Evolutionary conservation across 2,888 invertebrate species (phyloP), one percentile per base, ranked within the genome.

Genomic region (Nebria salina): DNA sequence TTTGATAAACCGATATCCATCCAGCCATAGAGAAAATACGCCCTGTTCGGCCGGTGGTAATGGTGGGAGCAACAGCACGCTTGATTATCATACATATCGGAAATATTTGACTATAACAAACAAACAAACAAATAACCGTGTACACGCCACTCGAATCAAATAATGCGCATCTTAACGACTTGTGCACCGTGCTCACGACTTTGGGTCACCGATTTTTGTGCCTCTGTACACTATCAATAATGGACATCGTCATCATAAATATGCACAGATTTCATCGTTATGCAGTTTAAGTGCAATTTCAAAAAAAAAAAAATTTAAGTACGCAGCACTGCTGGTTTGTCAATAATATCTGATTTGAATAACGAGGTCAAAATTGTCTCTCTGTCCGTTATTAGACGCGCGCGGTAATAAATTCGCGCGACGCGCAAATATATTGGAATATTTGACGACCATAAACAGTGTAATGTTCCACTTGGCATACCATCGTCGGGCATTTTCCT

Each of bases 321-420:
- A 20, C 20, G 20, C 20, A 20, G 20, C 34, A 34, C 4, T 4
- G 34, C 34, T 34, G 2, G 34, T 80, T 70, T 75, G 80, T 80
- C 80, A 80, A 80, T 80, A 80, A 80, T 80, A 80, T 80, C 80
- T 75, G 80, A 80, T 80, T 80, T 80, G 74, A 80, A 80, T 80
- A 80, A 75, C 68, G 75, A 75, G 80, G 80, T 80, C 80, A 80
- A 75, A 70, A 9, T 25, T 9, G 79, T 20, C 20, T 34, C 34
- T 34, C 34, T 34, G 34, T 34, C 34, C 34, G 5, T 34, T 34
- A 34, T 34, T 34, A 34, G 34, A 34, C 34, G 75, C 65, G 70
- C 70, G 75, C 68, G 72, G 75, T 70, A 66, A 80, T 80, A 80
- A 75, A 80, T 80, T 80, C 75, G 64, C 75, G 65, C 64, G 65